phyloP scores from a whole-genome alignment of 37 sponge, comb jelly and placozoan species.

The Cliona cf. orientalis region DNA sequence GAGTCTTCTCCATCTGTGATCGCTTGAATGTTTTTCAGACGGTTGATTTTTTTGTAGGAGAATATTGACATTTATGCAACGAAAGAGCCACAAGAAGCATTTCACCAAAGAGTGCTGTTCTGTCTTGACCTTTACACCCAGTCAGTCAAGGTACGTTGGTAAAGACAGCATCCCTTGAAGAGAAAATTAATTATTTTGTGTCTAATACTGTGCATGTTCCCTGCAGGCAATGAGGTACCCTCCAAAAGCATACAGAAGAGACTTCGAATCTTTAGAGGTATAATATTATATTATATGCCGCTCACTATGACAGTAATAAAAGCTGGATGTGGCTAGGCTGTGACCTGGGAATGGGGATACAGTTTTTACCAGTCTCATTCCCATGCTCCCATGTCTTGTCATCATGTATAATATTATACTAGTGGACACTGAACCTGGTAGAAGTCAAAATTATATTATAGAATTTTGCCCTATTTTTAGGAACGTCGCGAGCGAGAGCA shows the following conservation, averaged over 20 bases:
- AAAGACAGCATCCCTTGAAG: not conserved
- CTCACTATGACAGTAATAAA: not conserved
- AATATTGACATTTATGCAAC: conserved; percentile 91
- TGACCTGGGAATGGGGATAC: no score
- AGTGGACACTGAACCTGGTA: no score
- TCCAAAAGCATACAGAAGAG: conserved; percentile 91
- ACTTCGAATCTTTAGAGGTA: conserved; percentile 82
- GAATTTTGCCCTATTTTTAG: no score
- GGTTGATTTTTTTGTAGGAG: conserved; percentile 53
- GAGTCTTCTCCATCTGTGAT: not conserved
- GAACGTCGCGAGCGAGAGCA: conserved; percentile 86
- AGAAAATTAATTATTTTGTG: not conserved
- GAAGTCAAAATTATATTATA: no score
- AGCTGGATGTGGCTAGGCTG: no score
- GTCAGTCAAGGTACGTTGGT: conserved; percentile 79
- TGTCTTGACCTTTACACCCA: conserved; percentile 95
- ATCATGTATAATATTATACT: no score
- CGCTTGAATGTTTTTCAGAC: not conserved
- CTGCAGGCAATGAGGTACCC: conserved; percentile 92
- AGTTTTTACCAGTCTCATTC: no score
- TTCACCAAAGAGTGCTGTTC: conserved; percentile 92
- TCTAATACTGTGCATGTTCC: not conserved
- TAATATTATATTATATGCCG: not conserved
- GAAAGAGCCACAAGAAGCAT: conserved; percentile 93
- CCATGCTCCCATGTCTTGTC: no score